phyloP scores from a whole-genome alignment of 2,888 invertebrate genomes.

The Apamea epomidion region DNA sequence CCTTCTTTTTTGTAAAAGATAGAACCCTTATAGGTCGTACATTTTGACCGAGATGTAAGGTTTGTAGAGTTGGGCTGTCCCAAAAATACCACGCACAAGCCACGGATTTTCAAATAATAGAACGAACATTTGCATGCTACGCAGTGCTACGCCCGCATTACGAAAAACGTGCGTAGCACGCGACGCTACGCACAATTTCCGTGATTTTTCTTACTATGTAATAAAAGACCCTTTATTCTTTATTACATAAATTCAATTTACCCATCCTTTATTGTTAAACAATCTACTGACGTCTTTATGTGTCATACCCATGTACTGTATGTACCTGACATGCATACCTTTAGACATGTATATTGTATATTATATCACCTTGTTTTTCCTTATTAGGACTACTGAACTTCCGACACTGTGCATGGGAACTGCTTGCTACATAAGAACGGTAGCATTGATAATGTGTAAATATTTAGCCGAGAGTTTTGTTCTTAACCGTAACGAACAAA shows the following conservation, averaged over 20 bases:
- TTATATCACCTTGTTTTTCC: conserved; percentile 55
- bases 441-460: conserved; percentile 34
- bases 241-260: conserved; percentile 21
- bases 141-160: background rate
- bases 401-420: conserved; percentile 54
- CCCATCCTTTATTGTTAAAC: conserved; percentile 16
- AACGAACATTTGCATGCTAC: conserved; percentile 4
- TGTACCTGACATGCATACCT: conserved; percentile 48
- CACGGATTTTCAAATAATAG: background rate
- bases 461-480: background rate
- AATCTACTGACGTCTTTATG: conserved; percentile 29
- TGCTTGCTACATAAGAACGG: conserved; percentile 23
- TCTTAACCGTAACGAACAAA: background rate
- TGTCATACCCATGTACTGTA: conserved; percentile 34
- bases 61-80: too few relatives aligned
- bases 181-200: background rate
- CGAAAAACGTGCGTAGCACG: background rate
- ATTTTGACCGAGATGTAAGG: too few relatives aligned
- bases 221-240: background rate
- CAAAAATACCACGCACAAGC: too few relatives aligned
- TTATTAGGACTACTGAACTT: conserved; percentile 47
- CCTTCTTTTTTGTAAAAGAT: too few relatives aligned
- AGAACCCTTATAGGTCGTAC: too few relatives aligned
- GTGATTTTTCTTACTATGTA: background rate
- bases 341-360: background rate